phyloP scores from a whole-genome alignment of 2,113 vertebrate genomes.

The Rhadina sibilatrix region DNA sequence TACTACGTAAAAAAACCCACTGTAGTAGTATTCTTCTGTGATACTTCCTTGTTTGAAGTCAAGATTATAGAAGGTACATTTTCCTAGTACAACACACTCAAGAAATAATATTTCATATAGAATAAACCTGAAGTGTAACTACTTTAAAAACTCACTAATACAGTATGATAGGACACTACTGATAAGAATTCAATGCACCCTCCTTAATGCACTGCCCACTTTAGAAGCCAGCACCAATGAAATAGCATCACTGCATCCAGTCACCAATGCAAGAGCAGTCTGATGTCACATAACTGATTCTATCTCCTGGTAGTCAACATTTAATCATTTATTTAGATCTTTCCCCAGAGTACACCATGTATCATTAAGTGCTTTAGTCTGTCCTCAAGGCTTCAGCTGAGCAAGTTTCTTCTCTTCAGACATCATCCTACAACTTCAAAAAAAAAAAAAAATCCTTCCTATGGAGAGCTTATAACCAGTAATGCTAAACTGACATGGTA shows the following conservation, averaged over 20 bases:
- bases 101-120: conserved; percentile 27
- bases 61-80: neutral
- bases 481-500: neutral
- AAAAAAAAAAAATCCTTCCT: neutral
- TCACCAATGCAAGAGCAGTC: neutral
- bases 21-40: neutral
- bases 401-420: neutral
- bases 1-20: neutral
- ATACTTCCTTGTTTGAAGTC: neutral
- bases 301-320: neutral
- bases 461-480: neutral
- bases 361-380: neutral
- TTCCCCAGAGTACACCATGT: neutral
- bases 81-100: conserved; percentile 3
- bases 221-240: neutral
- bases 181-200: neutral
- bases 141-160: conserved; percentile 40
- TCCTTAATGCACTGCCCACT: neutral
- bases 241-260: neutral
- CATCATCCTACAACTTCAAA: neutral
- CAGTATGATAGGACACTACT: neutral
- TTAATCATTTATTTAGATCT: neutral
- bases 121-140: conserved; percentile 47
- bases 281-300: neutral
- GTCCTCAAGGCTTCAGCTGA: neutral